phyloP scores from a whole-genome alignment of 1,140 invertebrate species.

The Pentalonia nigronervosa region DNA sequence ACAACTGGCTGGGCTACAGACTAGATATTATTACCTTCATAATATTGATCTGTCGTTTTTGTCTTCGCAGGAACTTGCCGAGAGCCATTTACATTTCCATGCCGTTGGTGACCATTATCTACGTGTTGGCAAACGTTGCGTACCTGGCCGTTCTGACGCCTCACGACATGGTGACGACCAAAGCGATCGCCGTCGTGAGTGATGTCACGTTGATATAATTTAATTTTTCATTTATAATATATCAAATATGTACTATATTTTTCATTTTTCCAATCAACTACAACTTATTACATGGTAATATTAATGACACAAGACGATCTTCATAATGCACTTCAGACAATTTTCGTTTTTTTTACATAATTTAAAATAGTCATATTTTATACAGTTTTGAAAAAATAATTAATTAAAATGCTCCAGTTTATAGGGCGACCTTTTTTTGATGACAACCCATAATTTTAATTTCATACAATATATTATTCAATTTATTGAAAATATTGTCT shows the following conservation, averaged over 20 bases:
- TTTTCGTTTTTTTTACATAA: background rate
- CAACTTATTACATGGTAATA: background rate
- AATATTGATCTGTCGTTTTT: conserved; percentile 17
- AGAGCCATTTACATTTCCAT: conserved; percentile 93
- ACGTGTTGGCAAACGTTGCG: conserved; percentile 91
- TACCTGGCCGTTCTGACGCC: conserved; percentile 91
- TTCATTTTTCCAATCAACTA: background rate
- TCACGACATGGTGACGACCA: conserved; percentile 80
- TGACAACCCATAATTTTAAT: too few species aligned
- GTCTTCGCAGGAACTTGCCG: conserved; percentile 81
- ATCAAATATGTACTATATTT: background rate
- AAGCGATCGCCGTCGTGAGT: conserved; percentile 94
- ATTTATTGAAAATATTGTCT: background rate
- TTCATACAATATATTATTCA: background rate
- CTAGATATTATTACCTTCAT: background rate
- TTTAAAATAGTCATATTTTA: background rate
- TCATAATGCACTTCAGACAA: background rate
- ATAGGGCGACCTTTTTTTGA: background rate
- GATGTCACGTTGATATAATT: background rate
- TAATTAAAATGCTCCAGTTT: background rate
- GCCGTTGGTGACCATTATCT: conserved; percentile 88
- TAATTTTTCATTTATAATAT: background rate
- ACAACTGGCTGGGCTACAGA: background rate
- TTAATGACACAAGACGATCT: background rate
- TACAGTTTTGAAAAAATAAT: background rate